Evolutionary conservation across 37 sponge, comb jelly and placozoan genomes (phyloP).

Genomic region (Trichoplax adhaerens): DNA sequence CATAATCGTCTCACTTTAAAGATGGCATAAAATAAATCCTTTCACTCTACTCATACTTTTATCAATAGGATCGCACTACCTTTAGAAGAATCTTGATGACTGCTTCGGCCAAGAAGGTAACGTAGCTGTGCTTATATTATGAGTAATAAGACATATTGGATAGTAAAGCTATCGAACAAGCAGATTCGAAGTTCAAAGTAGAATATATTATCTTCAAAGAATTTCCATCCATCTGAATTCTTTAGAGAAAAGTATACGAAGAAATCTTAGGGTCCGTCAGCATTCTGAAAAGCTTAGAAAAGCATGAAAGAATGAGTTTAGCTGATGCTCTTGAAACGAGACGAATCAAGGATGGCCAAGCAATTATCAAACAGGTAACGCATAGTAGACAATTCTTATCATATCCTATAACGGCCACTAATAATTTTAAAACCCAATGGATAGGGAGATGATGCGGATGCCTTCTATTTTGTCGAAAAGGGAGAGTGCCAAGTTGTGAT

Average conservation of each 20-base stretch:
- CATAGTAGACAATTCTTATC: too few relatives aligned
- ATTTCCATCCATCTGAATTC: too few relatives aligned
- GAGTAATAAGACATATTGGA: too few relatives aligned
- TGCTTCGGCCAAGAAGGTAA: conserved; percentile 62
- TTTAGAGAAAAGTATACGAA: conserved; percentile 61
- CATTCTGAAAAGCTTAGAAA: conserved; percentile 27
- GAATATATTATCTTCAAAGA: too few relatives aligned
- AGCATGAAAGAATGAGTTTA: conserved; percentile 9
- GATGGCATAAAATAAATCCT: background rate
- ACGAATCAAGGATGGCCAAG: conserved; percentile 3
- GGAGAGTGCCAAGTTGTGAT: conserved; percentile 46
- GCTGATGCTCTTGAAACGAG: conserved; percentile 9
- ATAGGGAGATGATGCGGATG: conserved; percentile 63
- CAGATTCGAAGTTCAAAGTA: too few relatives aligned
- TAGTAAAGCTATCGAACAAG: too few relatives aligned
- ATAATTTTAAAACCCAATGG: too few relatives aligned
- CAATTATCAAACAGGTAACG: conserved; percentile 9
- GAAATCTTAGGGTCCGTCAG: conserved; percentile 63
- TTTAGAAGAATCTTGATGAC: conserved; percentile 74
- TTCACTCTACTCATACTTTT: background rate
- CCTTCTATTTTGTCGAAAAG: conserved; percentile 72
- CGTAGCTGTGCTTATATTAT: background rate
- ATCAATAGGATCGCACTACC: conserved; percentile 30
- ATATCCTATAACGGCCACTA: too few relatives aligned
- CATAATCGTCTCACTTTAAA: background rate